Percentiles rank a stretch among this genome's conserved stretches.
phyloP scores from a whole-genome alignment of 2,888 invertebrate genomes.

The Argyra leucocephala region DNA sequence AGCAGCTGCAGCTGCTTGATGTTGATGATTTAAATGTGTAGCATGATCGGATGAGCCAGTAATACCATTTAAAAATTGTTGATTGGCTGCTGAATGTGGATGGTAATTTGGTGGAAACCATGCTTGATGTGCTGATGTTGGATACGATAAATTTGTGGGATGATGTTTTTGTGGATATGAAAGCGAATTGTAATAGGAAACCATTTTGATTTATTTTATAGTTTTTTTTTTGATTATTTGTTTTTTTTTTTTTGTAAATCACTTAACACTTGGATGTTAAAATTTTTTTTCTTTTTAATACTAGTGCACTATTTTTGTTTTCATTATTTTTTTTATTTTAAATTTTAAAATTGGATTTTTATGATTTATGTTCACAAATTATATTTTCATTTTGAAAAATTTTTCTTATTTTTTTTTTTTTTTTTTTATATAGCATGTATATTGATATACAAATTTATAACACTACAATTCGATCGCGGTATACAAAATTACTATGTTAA shows the following conservation, averaged over 20 bases:
- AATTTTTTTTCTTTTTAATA: background rate
- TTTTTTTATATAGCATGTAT: too few species aligned
- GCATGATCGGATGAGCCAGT: background rate
- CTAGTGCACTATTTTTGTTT: background rate
- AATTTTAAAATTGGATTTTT: background rate
- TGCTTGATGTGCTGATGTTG: constrained; percentile 32
- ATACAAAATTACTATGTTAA: background rate
- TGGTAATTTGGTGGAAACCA: constrained; percentile 47
- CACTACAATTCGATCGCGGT: background rate
- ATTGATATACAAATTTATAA: background rate
- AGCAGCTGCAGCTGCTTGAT: constrained; percentile 38
- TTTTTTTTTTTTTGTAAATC: background rate
- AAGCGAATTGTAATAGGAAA: constrained; percentile 60
- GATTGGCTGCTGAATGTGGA: constrained; percentile 35
- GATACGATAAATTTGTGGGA: constrained; percentile 49
- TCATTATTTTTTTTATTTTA: background rate
- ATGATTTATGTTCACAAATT: background rate
- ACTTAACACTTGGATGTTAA: background rate
- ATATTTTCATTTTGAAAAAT: background rate
- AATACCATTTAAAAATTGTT: constrained; percentile 43
- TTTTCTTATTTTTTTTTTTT: too few species aligned
- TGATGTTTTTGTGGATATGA: constrained; percentile 58
- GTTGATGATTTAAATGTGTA: constrained; percentile 34
- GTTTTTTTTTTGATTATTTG: background rate
- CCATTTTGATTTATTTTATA: constrained; percentile 48